Evolutionary conservation across 2,888 invertebrate genomes (phyloP), one percentile per base, ranked within the genome.

Genomic region (Plusia festucae): DNA sequence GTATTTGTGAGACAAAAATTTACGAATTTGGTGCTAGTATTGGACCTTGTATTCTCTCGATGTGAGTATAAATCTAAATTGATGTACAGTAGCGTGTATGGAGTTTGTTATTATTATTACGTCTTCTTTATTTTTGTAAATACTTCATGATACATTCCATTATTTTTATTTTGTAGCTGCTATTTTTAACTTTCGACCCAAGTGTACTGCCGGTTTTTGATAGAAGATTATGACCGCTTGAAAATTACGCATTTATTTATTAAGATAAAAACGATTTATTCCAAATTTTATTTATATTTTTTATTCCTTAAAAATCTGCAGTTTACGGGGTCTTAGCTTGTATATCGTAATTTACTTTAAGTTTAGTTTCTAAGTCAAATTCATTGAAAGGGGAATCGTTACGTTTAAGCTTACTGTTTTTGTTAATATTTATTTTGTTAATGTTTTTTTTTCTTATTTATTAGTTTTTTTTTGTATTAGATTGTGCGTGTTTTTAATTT

Each of bases 391-490:
- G 95, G 95, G 94, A 94, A 95, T 92, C 90, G 94, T 94, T 95
- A 95, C 95, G 95, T 95, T 95, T 95, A 95, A 91, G 93, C 91
- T 88, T 87, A 84, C 83, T 90, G 89, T 93, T 91, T 90, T 89
- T 92, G 91, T 93, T 94, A 88, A 89, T 91, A 90, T 91, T 92
- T 91, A 91, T 92, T 92, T 92, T 93, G 93, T 93, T 93, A 90
- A 86, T 82, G 87, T 90, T 92, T 85, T 90, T 88, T 84, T 90
- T 82, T 90, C 88, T 86, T 87, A 85, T 88, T 91, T 87, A 84
- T 88, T 85, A 24, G 66, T 85, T 78, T 87, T 70, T 61, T 67
- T 78, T 86, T 88, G 80, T 87, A 82, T 85, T 85, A 87, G 70
- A 83, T 81, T 40, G 85, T 85, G 92, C 86, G 93, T 93, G 91